Conservation (phyloP, 2,113 vertebrate genomes). For the Anguilla rostrata region DNA sequence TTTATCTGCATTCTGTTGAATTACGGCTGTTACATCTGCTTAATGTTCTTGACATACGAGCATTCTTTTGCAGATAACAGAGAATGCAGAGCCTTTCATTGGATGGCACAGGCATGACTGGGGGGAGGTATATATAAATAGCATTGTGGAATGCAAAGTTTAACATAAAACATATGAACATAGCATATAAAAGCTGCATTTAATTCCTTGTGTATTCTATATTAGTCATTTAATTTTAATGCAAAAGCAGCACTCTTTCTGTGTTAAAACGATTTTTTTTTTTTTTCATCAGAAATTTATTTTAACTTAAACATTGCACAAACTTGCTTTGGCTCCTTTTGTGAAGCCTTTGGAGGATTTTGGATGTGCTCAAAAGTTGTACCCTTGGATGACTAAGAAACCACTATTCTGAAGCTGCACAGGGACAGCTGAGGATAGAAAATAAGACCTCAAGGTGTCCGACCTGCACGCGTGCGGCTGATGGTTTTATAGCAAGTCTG, state of each 20-base stretch:
- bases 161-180: neutral
- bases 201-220: neutral
- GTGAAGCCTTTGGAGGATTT: neutral
- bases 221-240: too few species aligned
- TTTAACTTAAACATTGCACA: too few species aligned
- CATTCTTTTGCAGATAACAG: neutral
- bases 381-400: neutral
- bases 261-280: too few species aligned
- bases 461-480: neutral
- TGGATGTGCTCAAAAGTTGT: neutral
- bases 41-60: neutral
- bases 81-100: neutral
- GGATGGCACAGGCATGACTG: neutral
- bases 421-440: neutral
- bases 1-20: neutral
- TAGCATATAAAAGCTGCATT: neutral
- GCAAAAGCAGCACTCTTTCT: too few species aligned
- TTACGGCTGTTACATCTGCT: neutral
- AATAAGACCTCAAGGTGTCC: neutral
- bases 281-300: too few species aligned
- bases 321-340: too few species aligned
- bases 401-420: neutral
- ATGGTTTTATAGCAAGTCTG: neutral
- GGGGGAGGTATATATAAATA: neutral
- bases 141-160: neutral